Evolutionary conservation across 2,113 vertebrate genomes (phyloP).

Genomic region (Ceyx cyanopectus): DNA sequence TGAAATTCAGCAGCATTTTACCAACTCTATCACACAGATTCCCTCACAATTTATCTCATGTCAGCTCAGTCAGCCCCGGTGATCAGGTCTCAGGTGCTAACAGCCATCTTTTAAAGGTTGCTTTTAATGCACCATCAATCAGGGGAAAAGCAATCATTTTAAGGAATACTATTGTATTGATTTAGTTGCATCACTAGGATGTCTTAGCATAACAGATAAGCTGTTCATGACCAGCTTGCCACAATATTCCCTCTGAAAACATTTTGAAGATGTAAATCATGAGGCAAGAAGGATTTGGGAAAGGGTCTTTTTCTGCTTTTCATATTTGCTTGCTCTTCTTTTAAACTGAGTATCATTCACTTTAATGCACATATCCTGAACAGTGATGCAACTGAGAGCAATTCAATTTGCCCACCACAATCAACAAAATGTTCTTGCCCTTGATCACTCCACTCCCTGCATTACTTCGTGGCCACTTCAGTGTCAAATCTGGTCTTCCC

Average conservation of each 20-base stretch:
- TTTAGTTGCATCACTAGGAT: slow-evolving; percentile 10
- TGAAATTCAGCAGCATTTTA: not conserved
- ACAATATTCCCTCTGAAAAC: not conserved
- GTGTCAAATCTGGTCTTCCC: slow-evolving; percentile 51
- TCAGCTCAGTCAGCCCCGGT: not conserved
- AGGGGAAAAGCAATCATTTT: slow-evolving; percentile 17
- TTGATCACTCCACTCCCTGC: slow-evolving; percentile 3
- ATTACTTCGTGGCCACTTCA: slow-evolving; percentile 57
- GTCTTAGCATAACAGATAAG: slow-evolving; percentile 12
- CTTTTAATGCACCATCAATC: not conserved
- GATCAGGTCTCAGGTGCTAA: not conserved
- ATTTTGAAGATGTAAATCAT: not conserved
- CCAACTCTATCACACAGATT: not conserved
- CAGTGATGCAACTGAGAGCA: slow-evolving; percentile 24
- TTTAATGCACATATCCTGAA: slow-evolving; percentile 32
- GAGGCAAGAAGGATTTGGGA: not conserved
- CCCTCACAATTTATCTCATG: not conserved
- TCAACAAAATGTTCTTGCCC: slow-evolving; percentile 53
- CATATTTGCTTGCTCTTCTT: slow-evolving; percentile 7
- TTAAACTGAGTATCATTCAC: not conserved
- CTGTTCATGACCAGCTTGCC: not conserved
- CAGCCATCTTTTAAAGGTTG: not conserved
- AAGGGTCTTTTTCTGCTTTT: not conserved
- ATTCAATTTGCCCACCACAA: slow-evolving; percentile 59
- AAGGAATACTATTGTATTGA: slow-evolving; percentile 12